Evolutionary conservation across 2,113 vertebrate species (phyloP).

Genomic region (Heterocephalus glaber): DNA sequence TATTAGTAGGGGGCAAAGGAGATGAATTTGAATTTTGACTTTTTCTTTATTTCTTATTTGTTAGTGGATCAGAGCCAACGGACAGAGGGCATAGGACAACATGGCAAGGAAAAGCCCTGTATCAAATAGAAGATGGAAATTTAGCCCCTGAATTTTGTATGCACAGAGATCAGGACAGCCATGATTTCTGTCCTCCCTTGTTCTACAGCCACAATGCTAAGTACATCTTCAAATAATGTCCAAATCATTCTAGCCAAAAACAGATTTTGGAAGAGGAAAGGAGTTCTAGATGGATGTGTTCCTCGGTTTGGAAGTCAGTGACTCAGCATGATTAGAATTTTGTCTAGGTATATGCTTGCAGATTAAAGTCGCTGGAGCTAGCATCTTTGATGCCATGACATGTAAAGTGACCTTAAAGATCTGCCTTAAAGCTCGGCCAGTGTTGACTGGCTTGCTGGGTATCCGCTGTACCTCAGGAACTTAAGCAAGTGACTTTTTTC

Average conservation of each 20-base stretch:
- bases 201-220: not conserved
- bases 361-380: not conserved
- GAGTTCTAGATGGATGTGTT: fast-evolving
- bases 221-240: not conserved
- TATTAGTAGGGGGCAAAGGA: not conserved
- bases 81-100: not conserved
- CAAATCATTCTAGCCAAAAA: not conserved
- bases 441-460: not conserved
- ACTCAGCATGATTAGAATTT: fast-evolving
- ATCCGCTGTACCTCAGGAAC: fast-evolving
- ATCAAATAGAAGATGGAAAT: not conserved
- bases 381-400: not conserved
- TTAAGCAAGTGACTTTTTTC: not conserved
- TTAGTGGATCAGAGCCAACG: not conserved
- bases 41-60: too few relatives aligned
- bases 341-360: fast-evolving
- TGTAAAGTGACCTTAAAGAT: not conserved
- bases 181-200: not conserved
- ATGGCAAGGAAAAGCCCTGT: not conserved
- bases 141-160: fast-evolving
- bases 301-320: not conserved
- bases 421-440: fast-evolving
- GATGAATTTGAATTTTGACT: too few relatives aligned
- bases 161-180: not conserved
- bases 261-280: fast-evolving